Base-by-base conservation (phyloP, 2,113 vertebrate genomes). In the Antigone vipio region DNA sequence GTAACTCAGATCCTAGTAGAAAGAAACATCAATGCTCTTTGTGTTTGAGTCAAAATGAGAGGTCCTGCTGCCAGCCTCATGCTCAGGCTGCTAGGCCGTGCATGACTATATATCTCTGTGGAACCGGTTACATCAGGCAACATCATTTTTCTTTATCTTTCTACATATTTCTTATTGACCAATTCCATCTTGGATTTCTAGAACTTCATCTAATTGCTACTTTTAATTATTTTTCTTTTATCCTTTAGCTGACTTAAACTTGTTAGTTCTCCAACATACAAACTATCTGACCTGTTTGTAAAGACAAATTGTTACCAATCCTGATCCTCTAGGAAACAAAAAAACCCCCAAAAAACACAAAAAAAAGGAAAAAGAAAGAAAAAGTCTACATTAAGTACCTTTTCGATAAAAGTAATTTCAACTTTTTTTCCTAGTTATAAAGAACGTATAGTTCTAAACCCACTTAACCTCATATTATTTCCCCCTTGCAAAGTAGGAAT, bases 141-240 rank as follows among this genome's bases (percentile, higher is more conserved):
- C 7, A 38, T 27, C 2, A 40, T 44, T 78, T 80, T 71, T 64
- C 34, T 72, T 83, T 68, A 63, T 64, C 47, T 27, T 84, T 47
- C 53, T 74, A 42, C 50, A 19, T 55, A 53, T 50, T 58, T 93
- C 16, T 67, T 85, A 50, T 5, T 71, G 68, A 82, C 40, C 35
- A 81, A 26, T 84, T 83, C 42, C 35, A 93, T 47, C 71, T 58
- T 86, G 69, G 49, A 60, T 85, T 94, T 95, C 68, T 59, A 82
- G 62, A 88, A 59, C 24, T 90, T 87, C 47, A 92, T 35, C 60
- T 78, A 80, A 93, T 82, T 89, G 34, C 49, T 75, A 49, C 34
- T 81, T 80, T 93, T 95, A 84, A 91, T 91, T 94, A 85, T 44
- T 88, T 88, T 64, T 74, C 62, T 90, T 88, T 77, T 78, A 86